Conservation (phyloP, 2,888 invertebrate genomes). For the Hypena proboscidalis region DNA sequence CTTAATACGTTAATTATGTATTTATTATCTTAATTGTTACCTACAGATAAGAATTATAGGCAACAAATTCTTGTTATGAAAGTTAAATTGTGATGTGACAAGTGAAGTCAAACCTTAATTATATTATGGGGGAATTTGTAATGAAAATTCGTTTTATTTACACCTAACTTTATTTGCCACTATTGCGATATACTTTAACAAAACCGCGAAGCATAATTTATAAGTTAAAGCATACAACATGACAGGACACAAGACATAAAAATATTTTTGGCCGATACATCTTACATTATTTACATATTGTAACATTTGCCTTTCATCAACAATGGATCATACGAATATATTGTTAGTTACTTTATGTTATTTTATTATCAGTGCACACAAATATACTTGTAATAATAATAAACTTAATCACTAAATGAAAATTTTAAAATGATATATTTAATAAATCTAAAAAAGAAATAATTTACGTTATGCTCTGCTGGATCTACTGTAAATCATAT, state of each 20-base stretch:
- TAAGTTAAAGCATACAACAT: conserved; percentile 55
- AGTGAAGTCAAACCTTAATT: neutral
- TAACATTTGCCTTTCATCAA: conserved; percentile 30
- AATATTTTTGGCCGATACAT: conserved; percentile 62
- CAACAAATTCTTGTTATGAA: conserved; percentile 11
- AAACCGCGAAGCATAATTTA: conserved; percentile 60
- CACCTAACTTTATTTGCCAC: conserved; percentile 80
- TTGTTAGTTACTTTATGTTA: conserved; percentile 19
- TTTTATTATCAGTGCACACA: conserved; percentile 34
- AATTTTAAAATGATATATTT: conserved; percentile 38
- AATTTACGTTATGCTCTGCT: conserved; percentile 38
- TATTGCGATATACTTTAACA: conserved; percentile 59
- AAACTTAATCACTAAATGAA: conserved; percentile 48
- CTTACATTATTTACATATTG: conserved; percentile 59
- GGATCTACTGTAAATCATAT: conserved; percentile 22
- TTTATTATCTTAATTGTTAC: conserved; percentile 27
- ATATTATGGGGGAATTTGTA: conserved; percentile 11
- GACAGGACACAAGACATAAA: conserved; percentile 50
- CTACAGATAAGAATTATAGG: conserved; percentile 28
- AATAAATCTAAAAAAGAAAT: conserved; percentile 33
- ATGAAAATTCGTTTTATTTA: conserved; percentile 66
- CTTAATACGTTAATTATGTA: conserved; percentile 26
- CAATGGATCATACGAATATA: conserved; percentile 29
- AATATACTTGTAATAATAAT: conserved; percentile 42
- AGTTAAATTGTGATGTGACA: neutral